phyloP scores from a whole-genome alignment of 2,113 vertebrate species.

The Dendrocopos noguchii region DNA sequence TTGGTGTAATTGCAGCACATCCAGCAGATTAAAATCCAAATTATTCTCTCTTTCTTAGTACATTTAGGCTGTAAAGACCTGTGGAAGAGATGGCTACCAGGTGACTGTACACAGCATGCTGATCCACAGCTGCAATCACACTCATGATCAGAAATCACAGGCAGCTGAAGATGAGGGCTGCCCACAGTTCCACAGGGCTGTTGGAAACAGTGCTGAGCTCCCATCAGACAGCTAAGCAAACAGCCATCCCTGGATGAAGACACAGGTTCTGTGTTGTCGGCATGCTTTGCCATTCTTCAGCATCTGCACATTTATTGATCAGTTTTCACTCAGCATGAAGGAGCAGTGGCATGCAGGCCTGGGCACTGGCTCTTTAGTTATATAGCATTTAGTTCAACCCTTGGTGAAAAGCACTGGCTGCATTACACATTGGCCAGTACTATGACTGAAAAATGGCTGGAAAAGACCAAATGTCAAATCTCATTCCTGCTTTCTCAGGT shows the following conservation, averaged over 20 bases:
- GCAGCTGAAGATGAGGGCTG: background rate
- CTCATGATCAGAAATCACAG: background rate
- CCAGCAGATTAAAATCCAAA: background rate
- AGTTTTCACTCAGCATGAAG: background rate
- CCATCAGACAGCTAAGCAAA: background rate
- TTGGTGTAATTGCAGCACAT: background rate
- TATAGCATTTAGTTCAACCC: background rate
- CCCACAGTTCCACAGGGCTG: background rate
- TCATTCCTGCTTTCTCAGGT: background rate
- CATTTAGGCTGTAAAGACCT: background rate
- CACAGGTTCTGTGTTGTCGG: rapidly evolving
- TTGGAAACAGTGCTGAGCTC: rapidly evolving
- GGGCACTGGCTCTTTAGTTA: background rate
- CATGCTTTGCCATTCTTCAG: background rate
- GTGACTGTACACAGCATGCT: background rate
- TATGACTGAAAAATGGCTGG: background rate
- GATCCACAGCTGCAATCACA: background rate
- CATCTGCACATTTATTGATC: rapidly evolving
- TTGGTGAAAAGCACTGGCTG: background rate
- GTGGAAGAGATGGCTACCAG: background rate
- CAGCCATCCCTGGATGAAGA: background rate
- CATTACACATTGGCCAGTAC: background rate
- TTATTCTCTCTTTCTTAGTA: background rate
- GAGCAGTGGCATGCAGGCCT: rapidly evolving
- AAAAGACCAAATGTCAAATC: background rate